Percentiles rank a stretch among this genome's conserved stretches.
Conservation (phyloP, 2,113 vertebrate species). For the Procapra przewalskii region DNA sequence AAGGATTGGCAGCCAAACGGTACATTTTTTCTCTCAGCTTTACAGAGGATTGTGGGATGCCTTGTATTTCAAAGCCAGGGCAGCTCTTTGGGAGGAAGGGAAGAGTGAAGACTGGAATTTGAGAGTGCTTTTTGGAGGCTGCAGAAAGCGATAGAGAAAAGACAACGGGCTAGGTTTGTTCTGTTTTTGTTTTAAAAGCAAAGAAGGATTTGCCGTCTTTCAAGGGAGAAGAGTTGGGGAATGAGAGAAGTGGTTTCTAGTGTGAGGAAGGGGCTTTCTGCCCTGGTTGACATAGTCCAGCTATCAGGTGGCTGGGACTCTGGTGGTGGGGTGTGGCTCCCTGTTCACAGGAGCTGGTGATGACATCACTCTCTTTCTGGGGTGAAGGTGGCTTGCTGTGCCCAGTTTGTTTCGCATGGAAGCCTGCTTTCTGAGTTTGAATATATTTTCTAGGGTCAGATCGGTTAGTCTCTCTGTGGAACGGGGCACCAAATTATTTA, state of each 20-base stretch:
- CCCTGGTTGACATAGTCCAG: background rate
- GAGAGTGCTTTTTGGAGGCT: background rate
- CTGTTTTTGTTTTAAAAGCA: background rate
- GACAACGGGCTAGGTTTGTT: background rate
- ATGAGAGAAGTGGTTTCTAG: background rate
- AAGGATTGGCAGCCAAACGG: background rate
- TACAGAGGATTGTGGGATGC: background rate
- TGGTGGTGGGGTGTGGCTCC: fast-evolving
- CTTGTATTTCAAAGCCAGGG: conserved; percentile 18
- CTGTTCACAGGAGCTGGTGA: fast-evolving
- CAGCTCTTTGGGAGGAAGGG: background rate
- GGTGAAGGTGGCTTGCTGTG: fast-evolving
- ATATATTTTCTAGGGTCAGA: background rate
- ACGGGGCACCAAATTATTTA: background rate
- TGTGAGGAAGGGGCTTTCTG: background rate
- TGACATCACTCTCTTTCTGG: background rate
- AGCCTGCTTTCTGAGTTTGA: background rate
- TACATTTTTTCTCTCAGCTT: background rate
- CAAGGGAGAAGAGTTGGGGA: background rate
- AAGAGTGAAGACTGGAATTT: background rate
- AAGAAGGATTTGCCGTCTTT: background rate
- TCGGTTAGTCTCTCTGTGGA: background rate
- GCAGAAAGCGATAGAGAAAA: background rate
- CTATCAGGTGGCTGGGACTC: background rate
- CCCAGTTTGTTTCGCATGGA: background rate